phyloP scores from a whole-genome alignment of 2,888 invertebrate genomes.

The Hydroisotoma schaefferi region DNA sequence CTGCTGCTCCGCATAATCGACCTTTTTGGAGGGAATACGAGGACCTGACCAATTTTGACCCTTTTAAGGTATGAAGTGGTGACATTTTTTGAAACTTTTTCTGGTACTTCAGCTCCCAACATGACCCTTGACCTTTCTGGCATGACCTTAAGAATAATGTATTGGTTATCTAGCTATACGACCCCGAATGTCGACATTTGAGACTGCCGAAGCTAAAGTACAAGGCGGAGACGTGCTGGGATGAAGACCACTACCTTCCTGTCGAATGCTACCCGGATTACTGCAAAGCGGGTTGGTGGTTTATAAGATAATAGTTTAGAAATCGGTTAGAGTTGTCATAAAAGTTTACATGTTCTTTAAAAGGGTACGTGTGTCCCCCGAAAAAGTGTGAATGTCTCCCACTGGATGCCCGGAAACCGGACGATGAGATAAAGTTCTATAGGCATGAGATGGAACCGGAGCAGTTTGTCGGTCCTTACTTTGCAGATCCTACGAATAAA shows the following conservation, averaged over 20 bases:
- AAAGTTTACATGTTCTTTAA: not conserved
- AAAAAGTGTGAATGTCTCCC: conserved; percentile 45
- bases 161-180: conserved; percentile 25
- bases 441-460: conserved; percentile 37
- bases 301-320: not conserved
- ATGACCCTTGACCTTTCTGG: not conserved
- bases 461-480: conserved; percentile 39
- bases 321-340: not conserved
- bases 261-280: conserved; percentile 41
- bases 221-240: conserved; percentile 40
- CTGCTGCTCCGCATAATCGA: conserved; percentile 25
- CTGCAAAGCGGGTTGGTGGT: conserved; percentile 29
- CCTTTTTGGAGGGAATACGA: conserved; percentile 46
- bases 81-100: not conserved
- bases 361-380: conserved; percentile 36
- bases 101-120: not conserved
- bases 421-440: conserved; percentile 38
- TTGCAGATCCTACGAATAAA: conserved; percentile 43
- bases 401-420: conserved; percentile 36
- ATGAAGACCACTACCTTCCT: conserved; percentile 41
- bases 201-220: conserved; percentile 43
- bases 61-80: conserved; percentile 29
- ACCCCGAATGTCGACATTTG: conserved; percentile 42
- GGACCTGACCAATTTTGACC: conserved; percentile 40
- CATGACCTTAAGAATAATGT: not conserved